Evolutionary conservation across 2,888 invertebrate genomes (phyloP).

Genomic region (Troilus luridus): DNA sequence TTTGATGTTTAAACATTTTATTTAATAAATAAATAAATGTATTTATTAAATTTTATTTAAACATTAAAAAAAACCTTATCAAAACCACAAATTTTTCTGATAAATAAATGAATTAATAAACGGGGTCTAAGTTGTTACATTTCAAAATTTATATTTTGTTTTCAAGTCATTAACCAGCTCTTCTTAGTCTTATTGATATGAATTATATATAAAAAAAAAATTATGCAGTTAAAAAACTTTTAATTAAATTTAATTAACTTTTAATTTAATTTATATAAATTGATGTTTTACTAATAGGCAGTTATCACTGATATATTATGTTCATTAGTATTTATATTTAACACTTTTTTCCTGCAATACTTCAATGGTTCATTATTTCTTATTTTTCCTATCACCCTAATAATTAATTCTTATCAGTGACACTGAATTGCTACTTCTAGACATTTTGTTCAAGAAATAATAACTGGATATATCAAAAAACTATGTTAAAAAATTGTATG

Average conservation of each 20-base stretch:
- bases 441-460: background rate
- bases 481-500: background rate
- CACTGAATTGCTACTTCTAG: background rate
- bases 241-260: too few species aligned
- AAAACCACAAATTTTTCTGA: background rate
- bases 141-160: background rate
- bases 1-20: background rate
- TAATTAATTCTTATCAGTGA: background rate
- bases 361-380: background rate
- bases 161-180: background rate
- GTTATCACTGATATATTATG: background rate
- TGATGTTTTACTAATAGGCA: background rate
- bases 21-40: background rate
- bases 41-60: background rate
- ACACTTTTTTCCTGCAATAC: background rate
- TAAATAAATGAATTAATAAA: background rate
- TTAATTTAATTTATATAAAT: too few species aligned
- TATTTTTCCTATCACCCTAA: background rate
- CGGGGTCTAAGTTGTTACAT: too few species aligned
- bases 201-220: too few species aligned
- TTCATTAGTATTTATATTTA: background rate
- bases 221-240: too few species aligned
- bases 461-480: background rate
- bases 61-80: too few species aligned
- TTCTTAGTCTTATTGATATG: too few species aligned